phyloP scores from a whole-genome alignment of 2,113 vertebrate genomes.

The Cephalopholis sonnerati region DNA sequence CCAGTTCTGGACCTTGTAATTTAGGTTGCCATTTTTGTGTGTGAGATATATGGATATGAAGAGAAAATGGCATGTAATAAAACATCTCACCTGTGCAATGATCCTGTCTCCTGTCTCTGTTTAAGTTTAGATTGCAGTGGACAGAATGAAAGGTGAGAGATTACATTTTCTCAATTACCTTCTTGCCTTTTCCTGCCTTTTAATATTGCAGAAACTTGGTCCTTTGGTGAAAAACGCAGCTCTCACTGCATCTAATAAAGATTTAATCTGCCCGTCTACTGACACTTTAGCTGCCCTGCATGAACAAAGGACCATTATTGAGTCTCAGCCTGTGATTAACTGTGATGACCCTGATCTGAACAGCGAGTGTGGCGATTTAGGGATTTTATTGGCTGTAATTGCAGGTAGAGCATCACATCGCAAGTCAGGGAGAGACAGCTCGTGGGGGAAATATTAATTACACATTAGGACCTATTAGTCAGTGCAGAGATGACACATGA shows the following conservation, averaged over 20 bases:
- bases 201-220: conserved; percentile 1
- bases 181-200: background rate
- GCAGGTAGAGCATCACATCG: conserved; percentile 70
- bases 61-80: conserved; percentile 81
- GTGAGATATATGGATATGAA: conserved; percentile 25
- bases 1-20: conserved; percentile 29
- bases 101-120: conserved; percentile 31
- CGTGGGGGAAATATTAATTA: conserved; percentile 75
- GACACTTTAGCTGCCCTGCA: conserved; percentile 70
- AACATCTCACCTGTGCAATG: conserved; percentile 71
- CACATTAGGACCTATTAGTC: conserved; percentile 75
- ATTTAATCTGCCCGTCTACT: conserved; percentile 58
- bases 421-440: conserved; percentile 64
- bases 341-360: conserved; percentile 74
- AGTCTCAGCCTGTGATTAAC: conserved; percentile 70
- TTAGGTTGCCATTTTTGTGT: conserved; percentile 36
- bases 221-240: conserved; percentile 17
- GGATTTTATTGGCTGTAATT: conserved; percentile 78
- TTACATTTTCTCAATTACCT: conserved; percentile 40
- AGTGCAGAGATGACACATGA: conserved; percentile 49
- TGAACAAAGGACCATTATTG: conserved; percentile 73
- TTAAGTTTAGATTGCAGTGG: conserved; percentile 19
- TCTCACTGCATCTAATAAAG: conserved; percentile 58
- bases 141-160: background rate
- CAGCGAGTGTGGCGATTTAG: conserved; percentile 60